Evolutionary conservation across 2,888 invertebrate genomes (phyloP), one percentile per base, ranked within the genome.

Genomic region (Latrodectus elegans): DNA sequence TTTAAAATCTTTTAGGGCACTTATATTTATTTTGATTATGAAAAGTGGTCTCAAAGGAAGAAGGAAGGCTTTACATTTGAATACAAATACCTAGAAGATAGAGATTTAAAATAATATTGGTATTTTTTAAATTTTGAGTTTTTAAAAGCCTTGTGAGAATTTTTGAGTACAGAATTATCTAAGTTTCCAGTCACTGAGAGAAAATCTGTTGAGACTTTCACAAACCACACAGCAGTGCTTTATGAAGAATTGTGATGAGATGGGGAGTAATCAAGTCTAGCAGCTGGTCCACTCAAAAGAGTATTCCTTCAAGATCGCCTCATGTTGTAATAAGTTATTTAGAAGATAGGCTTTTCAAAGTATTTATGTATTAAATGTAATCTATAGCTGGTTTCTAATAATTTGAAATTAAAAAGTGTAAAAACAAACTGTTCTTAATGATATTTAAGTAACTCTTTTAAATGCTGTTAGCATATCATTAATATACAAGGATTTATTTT

Each of bases 61-160:
- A 99, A 99, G 94, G 99, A 99, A 94, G 98, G 98, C 93, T 99
- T 99, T 95, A 99, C 98, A 91, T 99, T 99, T 94, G 99, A 99
- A 95, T 99, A 99, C 95, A 97, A 98, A 95, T 99, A 97, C 96
- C 96, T 99, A 95, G 99, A 99, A 95, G 99, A 99, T 94, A 95
- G 98, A 94, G 99, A 99, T 95, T 95, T 99, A 95, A 98, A 97
- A 95, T 98, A 73, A 76, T n/a, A 76, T 38, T 38, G 38, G 26
- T 65, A 64, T 76, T 49, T 38, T 49, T 55, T 14, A 73, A 73
- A 49, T 73, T 53, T 17, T 49, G 68, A 83, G 78, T 80, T 81
- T 85, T 85, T 85, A 85, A 76, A n/a, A 65, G 80, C 70, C 53
- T 76, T 65, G 71, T 77, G 76, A 85, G 76, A 70, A 74, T 38